These are phyloP conservation scores for Atta cephalotes DNA, from an alignment of 1,140 invertebrate species.

Conservation along the genomic window DNA sequence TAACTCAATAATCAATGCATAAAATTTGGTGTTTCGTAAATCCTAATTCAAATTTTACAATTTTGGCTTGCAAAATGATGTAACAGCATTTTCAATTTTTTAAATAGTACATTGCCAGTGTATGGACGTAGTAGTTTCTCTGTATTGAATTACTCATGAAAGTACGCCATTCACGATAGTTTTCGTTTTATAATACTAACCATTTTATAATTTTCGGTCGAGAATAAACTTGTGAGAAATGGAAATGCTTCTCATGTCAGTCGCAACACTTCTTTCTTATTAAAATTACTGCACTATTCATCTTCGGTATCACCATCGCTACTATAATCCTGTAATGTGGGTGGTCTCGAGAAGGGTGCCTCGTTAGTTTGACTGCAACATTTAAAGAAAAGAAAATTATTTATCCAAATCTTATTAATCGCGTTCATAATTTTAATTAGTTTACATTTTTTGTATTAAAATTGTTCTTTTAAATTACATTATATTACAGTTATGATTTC, in stretches of 20 bases:
- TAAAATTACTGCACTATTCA: constrained; percentile 87
- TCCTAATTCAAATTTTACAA: constrained; percentile 34
- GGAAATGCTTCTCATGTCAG: constrained; percentile 56
- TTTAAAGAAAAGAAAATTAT: constrained; percentile 6
- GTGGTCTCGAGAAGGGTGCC: constrained; percentile 91
- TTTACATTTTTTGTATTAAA: constrained; percentile 21
- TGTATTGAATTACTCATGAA: constrained; percentile 29
- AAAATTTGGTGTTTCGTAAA: constrained; percentile 4
- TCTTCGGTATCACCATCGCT: constrained; percentile 97
- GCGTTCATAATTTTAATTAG: neutral
- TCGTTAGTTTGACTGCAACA: constrained; percentile 92
- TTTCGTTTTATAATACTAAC: constrained; percentile 47
- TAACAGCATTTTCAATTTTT: constrained; percentile 15
- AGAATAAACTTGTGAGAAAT: constrained; percentile 37
- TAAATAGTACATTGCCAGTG: constrained; percentile 59
- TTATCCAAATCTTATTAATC: neutral
- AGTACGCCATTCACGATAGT: constrained; percentile 30
- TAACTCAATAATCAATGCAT: constrained; percentile 12
- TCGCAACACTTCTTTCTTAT: constrained; percentile 43
- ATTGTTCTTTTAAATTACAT: constrained; percentile 32
- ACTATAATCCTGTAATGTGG: constrained; percentile 91
- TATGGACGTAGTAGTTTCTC: constrained; percentile 34
- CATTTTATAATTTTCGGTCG: constrained; percentile 46
- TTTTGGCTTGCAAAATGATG: constrained; percentile 1
- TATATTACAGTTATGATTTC: constrained; percentile 43